Evolutionary conservation across 2,797 vertebrate species (phyloP).

Genomic region (Darevskia nairensis): DNA sequence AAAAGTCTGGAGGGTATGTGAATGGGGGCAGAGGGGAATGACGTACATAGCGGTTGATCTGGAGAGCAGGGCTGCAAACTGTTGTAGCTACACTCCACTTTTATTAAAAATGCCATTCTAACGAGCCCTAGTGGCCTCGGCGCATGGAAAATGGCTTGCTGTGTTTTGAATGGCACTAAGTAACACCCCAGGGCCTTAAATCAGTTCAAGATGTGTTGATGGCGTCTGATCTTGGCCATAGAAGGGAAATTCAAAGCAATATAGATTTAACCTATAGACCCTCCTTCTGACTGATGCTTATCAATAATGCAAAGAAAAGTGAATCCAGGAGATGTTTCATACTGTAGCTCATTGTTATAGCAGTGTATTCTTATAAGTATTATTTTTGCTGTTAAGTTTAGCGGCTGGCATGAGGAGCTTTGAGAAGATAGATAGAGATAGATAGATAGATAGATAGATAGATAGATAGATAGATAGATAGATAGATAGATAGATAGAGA

Average conservation of each 20-base stretch:
- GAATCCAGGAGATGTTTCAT: conserved; percentile 51
- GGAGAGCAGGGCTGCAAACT: conserved; percentile 58
- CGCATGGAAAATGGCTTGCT: conserved; percentile 76
- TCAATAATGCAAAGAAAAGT: conserved; percentile 53
- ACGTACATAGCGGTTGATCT: conserved; percentile 61
- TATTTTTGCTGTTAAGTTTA: conserved; percentile 43
- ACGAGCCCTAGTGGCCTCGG: conserved; percentile 72
- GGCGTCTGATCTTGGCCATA: conserved; percentile 73
- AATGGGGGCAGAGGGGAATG: conserved; percentile 59
- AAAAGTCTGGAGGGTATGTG: conserved; percentile 58
- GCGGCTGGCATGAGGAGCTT: neutral
- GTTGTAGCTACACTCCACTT: conserved; percentile 68
- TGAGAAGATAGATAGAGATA: too few relatives aligned
- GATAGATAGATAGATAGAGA: too few relatives aligned
- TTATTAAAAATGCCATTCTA: conserved; percentile 79
- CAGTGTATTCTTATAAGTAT: conserved; percentile 42
- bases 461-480: too few relatives aligned
- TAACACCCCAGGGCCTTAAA: conserved; percentile 74
- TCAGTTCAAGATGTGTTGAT: conserved; percentile 78
- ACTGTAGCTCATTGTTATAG: neutral
- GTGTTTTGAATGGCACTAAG: conserved; percentile 73
- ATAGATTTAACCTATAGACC: conserved; percentile 68
- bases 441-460: too few relatives aligned
- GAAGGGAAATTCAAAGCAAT: conserved; percentile 74
- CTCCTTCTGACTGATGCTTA: conserved; percentile 68